Evolutionary conservation across 2,888 invertebrate species (phyloP), one percentile per base, ranked within the genome.

Genomic region (Antheraea yamamai): DNA sequence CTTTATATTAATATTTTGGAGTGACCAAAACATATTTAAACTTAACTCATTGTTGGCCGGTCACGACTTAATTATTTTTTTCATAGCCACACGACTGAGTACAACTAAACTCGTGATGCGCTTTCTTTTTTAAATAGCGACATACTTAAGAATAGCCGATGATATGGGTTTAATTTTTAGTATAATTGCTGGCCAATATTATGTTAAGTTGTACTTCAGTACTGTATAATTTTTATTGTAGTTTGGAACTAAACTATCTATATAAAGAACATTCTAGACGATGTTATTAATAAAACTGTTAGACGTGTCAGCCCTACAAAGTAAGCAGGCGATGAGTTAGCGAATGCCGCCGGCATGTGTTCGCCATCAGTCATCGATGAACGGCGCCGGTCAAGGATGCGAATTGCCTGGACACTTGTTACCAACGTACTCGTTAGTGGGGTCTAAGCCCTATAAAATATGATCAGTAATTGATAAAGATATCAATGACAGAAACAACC

Each of bases 341-440:
- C 88, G 88, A 84, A 86, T 90, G 92, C 89, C 90, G 87, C 86
- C 88, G 83, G 87, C 95, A 93, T 89, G 90, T 93, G 94, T 85
- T 83, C 75, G 86, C 93, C 86, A 95, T 95, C 95, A 92, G 84
- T 95, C 94, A 95, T 94, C 93, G 93, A 94, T 92, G 91, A 86
- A 83, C 81, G 83, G 81, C 87, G 87, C 83, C 91, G 89, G 89
- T 91, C 92, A 91, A 93, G 91, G 94, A 92, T 92, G 90, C 89
- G 86, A 87, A 89, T 87, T 86, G 87, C 84, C 84, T 88, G 90
- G 92, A 92, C 91, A 91, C 89, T 91, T 89, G 89, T 80, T 84
- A 82, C 87, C 74, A 66, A 74, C 71, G 20, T 74, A 66, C 26
- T 66, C 16, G 64, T 66, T n/a, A 26, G 70, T 68, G 39, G 74